phyloP scores from a whole-genome alignment of 2,888 invertebrate genomes.

The Ctena decussata region DNA sequence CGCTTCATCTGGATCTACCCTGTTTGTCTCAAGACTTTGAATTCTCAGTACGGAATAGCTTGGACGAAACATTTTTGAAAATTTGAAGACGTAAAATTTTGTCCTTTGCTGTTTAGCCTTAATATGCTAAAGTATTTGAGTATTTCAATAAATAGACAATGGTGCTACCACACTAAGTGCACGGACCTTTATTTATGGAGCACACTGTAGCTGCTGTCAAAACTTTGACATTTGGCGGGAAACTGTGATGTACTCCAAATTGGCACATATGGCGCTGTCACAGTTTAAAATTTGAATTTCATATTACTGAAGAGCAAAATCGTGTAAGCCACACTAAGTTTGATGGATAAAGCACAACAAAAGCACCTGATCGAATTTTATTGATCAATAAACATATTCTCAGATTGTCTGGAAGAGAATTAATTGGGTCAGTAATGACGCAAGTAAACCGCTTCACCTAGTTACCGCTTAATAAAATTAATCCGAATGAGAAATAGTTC shows the following conservation, averaged over 20 bases:
- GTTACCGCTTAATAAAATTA: slow-evolving; percentile 39
- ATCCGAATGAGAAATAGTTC: background rate
- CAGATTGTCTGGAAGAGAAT: slow-evolving; percentile 49
- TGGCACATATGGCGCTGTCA: background rate
- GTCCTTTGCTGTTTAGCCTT: too few relatives aligned
- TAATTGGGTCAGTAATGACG: slow-evolving; percentile 68
- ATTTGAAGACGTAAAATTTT: too few relatives aligned
- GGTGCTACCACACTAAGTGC: too few relatives aligned
- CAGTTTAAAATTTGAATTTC: background rate
- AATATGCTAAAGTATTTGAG: too few relatives aligned
- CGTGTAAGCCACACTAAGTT: background rate
- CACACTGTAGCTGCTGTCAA: too few relatives aligned
- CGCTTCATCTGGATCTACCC: too few relatives aligned
- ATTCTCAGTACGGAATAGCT: too few relatives aligned
- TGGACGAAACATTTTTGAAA: too few relatives aligned
- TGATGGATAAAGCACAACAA: background rate
- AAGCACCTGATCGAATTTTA: slow-evolving; percentile 7
- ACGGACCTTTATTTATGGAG: too few relatives aligned
- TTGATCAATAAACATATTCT: slow-evolving; percentile 13
- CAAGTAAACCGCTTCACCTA: slow-evolving; percentile 59
- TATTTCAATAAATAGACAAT: too few relatives aligned
- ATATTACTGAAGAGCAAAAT: background rate
- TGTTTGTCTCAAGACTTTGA: too few relatives aligned
- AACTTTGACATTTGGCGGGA: slow-evolving; percentile 51
- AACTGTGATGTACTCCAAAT: background rate